Base-by-base conservation (phyloP, 2,888 invertebrate genomes). In the Trachelus stipa region DNA sequence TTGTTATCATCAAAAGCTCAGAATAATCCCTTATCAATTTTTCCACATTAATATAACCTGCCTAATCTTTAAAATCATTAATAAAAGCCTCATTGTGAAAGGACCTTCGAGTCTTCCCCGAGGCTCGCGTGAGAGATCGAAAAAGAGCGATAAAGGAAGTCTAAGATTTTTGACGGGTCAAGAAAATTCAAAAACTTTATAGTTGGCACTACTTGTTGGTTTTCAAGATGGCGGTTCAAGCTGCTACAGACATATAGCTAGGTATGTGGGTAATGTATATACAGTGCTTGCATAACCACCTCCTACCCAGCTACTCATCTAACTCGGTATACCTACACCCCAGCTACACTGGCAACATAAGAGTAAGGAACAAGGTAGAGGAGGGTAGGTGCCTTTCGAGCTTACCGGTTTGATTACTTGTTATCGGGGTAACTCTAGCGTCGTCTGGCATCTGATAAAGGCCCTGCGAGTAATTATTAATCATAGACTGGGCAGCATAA, bases 401-500 rank as follows among this genome's bases (percentile, higher is more conserved):
- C 56, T 56, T 56, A 79, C 82, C 83, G 87, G 86, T 89, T 89
- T 89, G 89, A 89, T 89, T 89, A 89, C 88, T 89, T 88, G 88
- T 88, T 89, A 89, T 89, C 89, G 71, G 71, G 71, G 71, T 71
- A 71, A 71, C 31, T 71, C 71, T 71, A 87, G 83, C 88, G 86
- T 88, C 87, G 88, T 89, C 88, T 88, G 86, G 85, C 85, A 90
- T 90, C 90, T 88, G 90, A 91, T 90, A 88, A 88, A 86, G 88
- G 83, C 86, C 82, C 83, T 85, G 83, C 88, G 88, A 86, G 88
- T 90, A 90, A 91, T 90, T 90, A 91, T 90, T 91, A 90, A 90
- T 91, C 90, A 90, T 90, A 90, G 89, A 87, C 86, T 85, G 85
- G 88, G 85, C 86, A 83, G 87, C 87, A 86, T 88, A 90, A 89